phyloP scores from a whole-genome alignment of 2,113 vertebrate species.

The Pollimyrus isidori region DNA sequence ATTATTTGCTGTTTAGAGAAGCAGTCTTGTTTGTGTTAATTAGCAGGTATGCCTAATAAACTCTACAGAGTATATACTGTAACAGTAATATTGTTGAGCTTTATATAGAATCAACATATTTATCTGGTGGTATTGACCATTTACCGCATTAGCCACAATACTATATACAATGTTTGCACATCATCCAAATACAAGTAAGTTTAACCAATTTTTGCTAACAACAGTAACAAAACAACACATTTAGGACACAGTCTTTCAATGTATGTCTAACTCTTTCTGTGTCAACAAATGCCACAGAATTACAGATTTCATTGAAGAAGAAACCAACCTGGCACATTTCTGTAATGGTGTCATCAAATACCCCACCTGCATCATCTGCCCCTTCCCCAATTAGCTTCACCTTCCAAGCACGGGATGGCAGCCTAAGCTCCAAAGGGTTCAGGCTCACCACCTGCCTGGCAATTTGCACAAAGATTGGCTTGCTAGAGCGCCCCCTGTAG shows the following conservation, averaged over 20 bases:
- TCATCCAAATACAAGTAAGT: background rate
- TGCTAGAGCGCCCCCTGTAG: conserved; percentile 66
- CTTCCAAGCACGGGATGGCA: conserved; percentile 71
- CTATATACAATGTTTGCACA: background rate
- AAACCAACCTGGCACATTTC: conserved; percentile 69
- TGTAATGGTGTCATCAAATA: conserved; percentile 73
- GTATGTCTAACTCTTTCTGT: background rate
- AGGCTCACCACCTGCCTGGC: conserved; percentile 67
- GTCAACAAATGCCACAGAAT: background rate
- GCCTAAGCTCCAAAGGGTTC: conserved; percentile 64
- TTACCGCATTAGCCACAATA: background rate
- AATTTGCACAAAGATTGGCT: conserved; percentile 71
- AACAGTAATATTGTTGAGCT: background rate
- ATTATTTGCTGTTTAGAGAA: background rate
- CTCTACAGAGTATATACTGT: background rate
- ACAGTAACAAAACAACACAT: background rate
- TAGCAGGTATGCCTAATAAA: background rate
- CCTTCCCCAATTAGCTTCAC: conserved; percentile 70
- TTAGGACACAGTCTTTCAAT: background rate
- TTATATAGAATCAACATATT: background rate
- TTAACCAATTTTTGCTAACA: background rate
- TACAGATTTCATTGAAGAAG: background rate
- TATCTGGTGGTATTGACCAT: background rate
- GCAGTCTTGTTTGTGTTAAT: background rate
- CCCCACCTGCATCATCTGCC: conserved; percentile 70